These are phyloP conservation scores for Rousettus leschenaultii DNA, from an alignment of 2,113 vertebrate species.

Conservation along the genomic window DNA sequence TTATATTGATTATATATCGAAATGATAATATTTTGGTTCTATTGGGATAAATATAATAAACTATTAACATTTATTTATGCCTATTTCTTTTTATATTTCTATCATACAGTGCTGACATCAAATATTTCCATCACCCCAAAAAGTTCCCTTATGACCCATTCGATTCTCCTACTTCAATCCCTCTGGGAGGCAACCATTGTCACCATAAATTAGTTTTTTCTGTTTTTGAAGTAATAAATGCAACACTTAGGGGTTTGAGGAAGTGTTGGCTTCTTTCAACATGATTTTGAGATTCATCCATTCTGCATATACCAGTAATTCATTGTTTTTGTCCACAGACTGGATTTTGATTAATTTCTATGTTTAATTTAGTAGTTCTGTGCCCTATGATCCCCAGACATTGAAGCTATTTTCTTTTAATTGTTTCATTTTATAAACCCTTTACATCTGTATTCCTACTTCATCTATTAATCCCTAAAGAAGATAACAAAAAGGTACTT, in stretches of 20 bases:
- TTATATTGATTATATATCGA: background rate
- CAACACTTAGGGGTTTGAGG: background rate
- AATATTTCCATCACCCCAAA: background rate
- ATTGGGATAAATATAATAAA: background rate
- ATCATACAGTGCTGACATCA: background rate
- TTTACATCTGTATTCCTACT: background rate
- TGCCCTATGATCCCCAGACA: background rate
- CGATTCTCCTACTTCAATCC: background rate
- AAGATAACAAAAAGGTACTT: background rate
- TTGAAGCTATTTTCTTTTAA: background rate
- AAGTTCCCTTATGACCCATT: background rate
- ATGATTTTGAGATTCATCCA: background rate
- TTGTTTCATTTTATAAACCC: background rate
- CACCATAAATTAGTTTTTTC: background rate
- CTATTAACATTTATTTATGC: background rate
- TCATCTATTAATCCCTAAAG: background rate
- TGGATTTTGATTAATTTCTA: background rate
- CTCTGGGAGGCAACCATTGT: background rate
- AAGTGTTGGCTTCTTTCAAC: background rate
- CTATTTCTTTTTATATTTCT: background rate
- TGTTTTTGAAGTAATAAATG: background rate
- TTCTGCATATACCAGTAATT: background rate
- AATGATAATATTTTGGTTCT: background rate
- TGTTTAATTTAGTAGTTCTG: background rate
- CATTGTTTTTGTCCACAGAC: background rate